phyloP scores from a whole-genome alignment of 2,888 invertebrate genomes.

The Drosophila lutescens region DNA sequence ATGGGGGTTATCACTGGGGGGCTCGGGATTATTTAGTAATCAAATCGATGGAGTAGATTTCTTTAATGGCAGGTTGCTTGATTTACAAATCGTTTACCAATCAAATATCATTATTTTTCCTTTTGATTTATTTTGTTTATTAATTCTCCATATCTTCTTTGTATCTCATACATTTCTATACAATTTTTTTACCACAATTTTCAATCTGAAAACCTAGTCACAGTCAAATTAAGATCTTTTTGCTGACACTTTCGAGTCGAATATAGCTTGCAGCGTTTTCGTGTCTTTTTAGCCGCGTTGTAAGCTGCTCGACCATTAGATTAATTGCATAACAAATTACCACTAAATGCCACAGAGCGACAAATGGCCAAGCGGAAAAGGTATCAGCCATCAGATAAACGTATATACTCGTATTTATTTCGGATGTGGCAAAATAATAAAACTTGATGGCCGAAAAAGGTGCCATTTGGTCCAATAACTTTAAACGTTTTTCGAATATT shows the following conservation, averaged over 20 bases:
- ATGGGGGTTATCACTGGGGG: slow-evolving; percentile 6
- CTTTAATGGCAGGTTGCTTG: not conserved
- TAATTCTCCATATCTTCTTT: not conserved
- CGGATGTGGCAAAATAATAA: slow-evolving; percentile 10
- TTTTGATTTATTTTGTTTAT: not conserved
- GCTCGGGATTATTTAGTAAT: not conserved
- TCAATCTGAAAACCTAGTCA: not conserved
- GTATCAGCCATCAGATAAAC: slow-evolving; percentile 12
- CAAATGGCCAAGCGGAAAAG: slow-evolving; percentile 25
- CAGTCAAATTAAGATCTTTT: slow-evolving; percentile 26
- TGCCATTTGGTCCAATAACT: slow-evolving; percentile 5
- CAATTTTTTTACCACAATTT: not conserved
- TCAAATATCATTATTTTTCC: not conserved
- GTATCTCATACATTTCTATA: too few relatives aligned
- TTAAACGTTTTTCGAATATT: not conserved
- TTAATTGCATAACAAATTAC: slow-evolving; percentile 44
- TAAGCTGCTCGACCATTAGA: slow-evolving; percentile 31
- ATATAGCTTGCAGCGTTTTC: slow-evolving; percentile 2
- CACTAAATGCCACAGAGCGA: slow-evolving; percentile 26
- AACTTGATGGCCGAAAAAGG: slow-evolving; percentile 2
- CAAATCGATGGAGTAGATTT: not conserved
- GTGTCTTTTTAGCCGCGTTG: slow-evolving; percentile 18
- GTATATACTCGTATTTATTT: not conserved
- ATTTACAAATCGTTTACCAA: not conserved
- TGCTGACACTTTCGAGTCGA: slow-evolving; percentile 15